Percentiles rank a stretch among this genome's conserved stretches.
phyloP scores from a whole-genome alignment of 2,113 vertebrate genomes.

The Rhabdomys dilectus region DNA sequence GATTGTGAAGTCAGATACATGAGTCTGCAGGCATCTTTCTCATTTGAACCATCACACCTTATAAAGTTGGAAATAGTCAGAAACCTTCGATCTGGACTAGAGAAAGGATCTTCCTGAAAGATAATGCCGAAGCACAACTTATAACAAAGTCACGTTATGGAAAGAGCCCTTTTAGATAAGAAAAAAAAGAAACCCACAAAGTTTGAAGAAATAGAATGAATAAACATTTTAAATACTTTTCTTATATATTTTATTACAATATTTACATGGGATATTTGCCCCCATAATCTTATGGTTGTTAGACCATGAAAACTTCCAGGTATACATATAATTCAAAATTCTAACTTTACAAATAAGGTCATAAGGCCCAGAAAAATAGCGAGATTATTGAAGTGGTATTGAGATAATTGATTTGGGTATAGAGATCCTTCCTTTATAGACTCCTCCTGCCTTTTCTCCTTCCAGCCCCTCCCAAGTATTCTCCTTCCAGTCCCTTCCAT shows the following conservation, averaged over 20 bases:
- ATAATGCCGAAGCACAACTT: too few relatives aligned
- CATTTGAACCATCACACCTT: neutral
- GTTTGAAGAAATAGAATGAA: constrained; percentile 56
- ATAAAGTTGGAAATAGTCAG: constrained; percentile 34
- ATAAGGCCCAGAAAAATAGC: neutral
- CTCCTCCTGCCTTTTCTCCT: neutral
- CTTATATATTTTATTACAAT: constrained; percentile 50
- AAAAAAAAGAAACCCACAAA: constrained; percentile 33
- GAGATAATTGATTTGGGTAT: neutral
- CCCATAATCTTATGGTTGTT: neutral
- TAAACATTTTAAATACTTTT: constrained; percentile 38
- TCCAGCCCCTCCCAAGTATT: neutral
- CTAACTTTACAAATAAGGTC: constrained; percentile 1
- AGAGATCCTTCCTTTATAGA: too few relatives aligned
- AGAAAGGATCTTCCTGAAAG: neutral
- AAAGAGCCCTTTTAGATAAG: neutral
- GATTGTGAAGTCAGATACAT: neutral
- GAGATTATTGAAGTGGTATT: neutral
- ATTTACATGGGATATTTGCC: constrained; percentile 9
- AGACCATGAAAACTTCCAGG: neutral
- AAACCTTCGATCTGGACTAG: constrained; percentile 25
- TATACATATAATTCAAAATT: neutral
- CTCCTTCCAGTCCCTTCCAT: neutral
- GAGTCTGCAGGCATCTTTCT: neutral
- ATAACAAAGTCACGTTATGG: too few relatives aligned